Evolutionary conservation across 92 coral and sea anemone genomes (phyloP).

Genomic region (Ricordea florida): DNA sequence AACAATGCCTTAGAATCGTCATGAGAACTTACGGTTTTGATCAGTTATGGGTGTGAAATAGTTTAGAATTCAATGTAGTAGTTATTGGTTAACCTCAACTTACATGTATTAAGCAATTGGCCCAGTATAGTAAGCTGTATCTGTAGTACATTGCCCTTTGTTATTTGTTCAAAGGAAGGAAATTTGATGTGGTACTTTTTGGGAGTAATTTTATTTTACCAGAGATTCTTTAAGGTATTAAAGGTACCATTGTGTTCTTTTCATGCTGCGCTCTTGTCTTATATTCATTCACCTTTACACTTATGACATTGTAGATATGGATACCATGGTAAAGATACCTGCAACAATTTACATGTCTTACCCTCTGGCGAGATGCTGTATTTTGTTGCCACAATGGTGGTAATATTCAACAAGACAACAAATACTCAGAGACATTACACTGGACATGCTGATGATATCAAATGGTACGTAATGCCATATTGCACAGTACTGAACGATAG

Average conservation of each 20-base stretch:
- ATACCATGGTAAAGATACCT: conserved; percentile 78
- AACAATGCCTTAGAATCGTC: no score
- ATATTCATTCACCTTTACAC: conserved; percentile 13
- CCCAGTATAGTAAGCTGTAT: no score
- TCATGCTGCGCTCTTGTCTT: not conserved
- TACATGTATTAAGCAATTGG: no score
- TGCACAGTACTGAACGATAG: not conserved
- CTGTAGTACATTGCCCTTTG: no score
- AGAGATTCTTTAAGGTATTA: not conserved
- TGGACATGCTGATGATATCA: conserved; percentile 91
- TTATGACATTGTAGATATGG: conserved; percentile 62
- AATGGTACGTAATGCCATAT: conserved; percentile 39
- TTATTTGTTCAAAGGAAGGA: no score
- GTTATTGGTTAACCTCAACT: no score
- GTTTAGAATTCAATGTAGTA: no score
- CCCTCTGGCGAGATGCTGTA: conserved; percentile 91
- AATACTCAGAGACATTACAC: conserved; percentile 85
- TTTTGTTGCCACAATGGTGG: conserved; percentile 81
- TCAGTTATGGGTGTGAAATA: no score
- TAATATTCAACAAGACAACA: conserved; percentile 69
- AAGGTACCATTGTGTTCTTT: not conserved
- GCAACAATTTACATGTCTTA: conserved; percentile 65
- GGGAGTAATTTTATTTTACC: not conserved
- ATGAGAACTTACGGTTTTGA: no score
- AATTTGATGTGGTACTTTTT: no score